Base-by-base conservation (phyloP, 2,888 invertebrate genomes). In the Conchocele bisecta region DNA sequence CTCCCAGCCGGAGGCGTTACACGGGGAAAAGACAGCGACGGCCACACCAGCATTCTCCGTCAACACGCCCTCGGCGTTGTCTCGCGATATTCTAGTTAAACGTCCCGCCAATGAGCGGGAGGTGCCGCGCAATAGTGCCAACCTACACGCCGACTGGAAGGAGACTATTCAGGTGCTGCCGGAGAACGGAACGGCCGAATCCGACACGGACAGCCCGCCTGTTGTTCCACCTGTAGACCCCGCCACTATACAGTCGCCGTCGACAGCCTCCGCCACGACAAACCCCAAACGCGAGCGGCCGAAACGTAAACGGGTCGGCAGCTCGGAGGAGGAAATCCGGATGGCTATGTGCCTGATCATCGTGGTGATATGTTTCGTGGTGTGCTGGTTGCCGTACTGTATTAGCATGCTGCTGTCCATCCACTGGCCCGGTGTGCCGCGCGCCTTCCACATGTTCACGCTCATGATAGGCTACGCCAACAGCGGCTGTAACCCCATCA, bases 361-460 rank as follows among this genome's bases (percentile, higher is more conserved):
- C 7, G 83, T 88, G 15, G 84, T 89, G 24, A 41, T 84, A 1
- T 56, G 83, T 15, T 89, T 89, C 69, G 81, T 88, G 6, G 50
- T 88, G n/a, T 86, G 86, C 51, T 89, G 89, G 89, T 53, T 88
- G 7, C 88, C 89, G 1, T 89, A 85, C 65, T 89, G 89, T 68
- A 67, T 88, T 2, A 84, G 87, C 28, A 88, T 89, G 88, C 68
- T 88, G 37, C 44, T 86, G 42, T 79, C 78, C 1, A 83, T 86
- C 39, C 59, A 63, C n/a, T 59, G 69, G 0, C 66, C 60, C 9
- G 5, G 29, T 2, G 73, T 72, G 2, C 83, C 84, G 7, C 51
- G 73, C 15, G 57, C 65, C 1, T 77, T 83, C n/a, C 85, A 89
- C 64, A 82, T 88, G 75, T 75, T 79, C 24, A 85, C 88, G 0